Conservation (phyloP, 2,888 invertebrate genomes). For the Agriopis leucophaearia region DNA sequence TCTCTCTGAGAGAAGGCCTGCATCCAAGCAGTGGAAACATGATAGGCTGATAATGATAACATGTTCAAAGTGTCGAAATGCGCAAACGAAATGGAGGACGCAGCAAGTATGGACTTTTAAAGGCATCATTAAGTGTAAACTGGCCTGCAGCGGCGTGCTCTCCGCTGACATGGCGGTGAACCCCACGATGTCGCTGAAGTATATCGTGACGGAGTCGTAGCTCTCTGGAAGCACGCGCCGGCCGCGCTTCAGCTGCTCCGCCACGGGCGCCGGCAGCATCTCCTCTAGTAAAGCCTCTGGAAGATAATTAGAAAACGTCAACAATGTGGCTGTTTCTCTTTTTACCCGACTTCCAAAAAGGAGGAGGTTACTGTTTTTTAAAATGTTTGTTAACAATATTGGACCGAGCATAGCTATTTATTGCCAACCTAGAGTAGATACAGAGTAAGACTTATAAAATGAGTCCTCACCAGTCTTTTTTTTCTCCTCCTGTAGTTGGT, state of each 20-base stretch:
- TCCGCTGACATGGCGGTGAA: slow-evolving; percentile 97
- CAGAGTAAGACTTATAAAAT: neutral
- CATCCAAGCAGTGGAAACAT: too few species aligned
- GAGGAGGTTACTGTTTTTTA: too few species aligned
- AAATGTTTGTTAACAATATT: too few species aligned
- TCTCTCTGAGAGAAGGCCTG: too few species aligned
- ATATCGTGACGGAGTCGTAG: slow-evolving; percentile 96
- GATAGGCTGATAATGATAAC: too few species aligned
- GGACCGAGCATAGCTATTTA: too few species aligned
- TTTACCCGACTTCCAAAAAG: too few species aligned
- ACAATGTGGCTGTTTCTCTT: too few species aligned
- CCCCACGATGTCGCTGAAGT: slow-evolving; percentile 98
- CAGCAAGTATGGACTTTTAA: too few species aligned
- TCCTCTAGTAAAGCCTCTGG: slow-evolving; percentile 94
- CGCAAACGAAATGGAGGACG: too few species aligned
- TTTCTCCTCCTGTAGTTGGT: slow-evolving; percentile 97
- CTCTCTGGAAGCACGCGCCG: slow-evolving; percentile 95
- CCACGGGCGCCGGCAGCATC: slow-evolving; percentile 96
- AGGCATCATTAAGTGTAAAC: neutral
- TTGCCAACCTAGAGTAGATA: too few species aligned
- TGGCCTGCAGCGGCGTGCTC: slow-evolving; percentile 94
- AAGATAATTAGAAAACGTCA: slow-evolving; percentile 27
- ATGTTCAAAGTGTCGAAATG: too few species aligned
- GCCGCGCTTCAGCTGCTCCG: slow-evolving; percentile 96
- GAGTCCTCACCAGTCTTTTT: slow-evolving; percentile 93